Conservation (phyloP, 2,888 invertebrate species). For the Andrena minutula region DNA sequence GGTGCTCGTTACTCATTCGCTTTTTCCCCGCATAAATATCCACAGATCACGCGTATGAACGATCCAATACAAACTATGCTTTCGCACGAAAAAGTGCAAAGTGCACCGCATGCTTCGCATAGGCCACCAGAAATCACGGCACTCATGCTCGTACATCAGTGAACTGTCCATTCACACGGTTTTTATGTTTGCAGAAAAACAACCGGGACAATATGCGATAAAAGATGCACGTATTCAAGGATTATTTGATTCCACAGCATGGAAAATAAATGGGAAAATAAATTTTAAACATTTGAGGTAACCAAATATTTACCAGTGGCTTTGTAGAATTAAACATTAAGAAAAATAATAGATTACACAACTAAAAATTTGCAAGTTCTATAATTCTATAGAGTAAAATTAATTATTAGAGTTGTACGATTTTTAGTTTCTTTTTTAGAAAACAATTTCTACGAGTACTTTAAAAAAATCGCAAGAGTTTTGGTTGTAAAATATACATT, state of each 20-base stretch:
- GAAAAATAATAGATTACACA: background rate
- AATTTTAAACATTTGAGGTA: constrained; percentile 4
- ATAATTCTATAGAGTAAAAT: background rate
- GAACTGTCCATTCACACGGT: constrained; percentile 49
- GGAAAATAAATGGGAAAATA: background rate
- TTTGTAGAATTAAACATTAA: background rate
- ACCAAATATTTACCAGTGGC: background rate
- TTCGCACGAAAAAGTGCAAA: constrained; percentile 56
- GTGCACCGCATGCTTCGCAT: constrained; percentile 48
- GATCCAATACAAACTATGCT: constrained; percentile 54
- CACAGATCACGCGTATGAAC: constrained; percentile 24
- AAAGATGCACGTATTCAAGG: constrained; percentile 4
- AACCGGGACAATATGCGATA: constrained; percentile 5
- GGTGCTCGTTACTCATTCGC: constrained; percentile 40
- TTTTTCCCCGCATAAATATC: constrained; percentile 39
- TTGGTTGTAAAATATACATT: too few species aligned
- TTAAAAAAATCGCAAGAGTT: too few species aligned
- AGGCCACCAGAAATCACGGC: constrained; percentile 13
- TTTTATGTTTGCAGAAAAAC: constrained; percentile 40
- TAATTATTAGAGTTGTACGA: too few species aligned
- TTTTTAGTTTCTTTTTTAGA: too few species aligned
- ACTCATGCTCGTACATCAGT: constrained; percentile 37
- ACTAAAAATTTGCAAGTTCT: background rate
- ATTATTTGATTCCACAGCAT: constrained; percentile 12
- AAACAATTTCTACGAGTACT: too few species aligned